Evolutionary conservation across 2,888 invertebrate species (phyloP).

Genomic region (Callosobruchus maculatus): DNA sequence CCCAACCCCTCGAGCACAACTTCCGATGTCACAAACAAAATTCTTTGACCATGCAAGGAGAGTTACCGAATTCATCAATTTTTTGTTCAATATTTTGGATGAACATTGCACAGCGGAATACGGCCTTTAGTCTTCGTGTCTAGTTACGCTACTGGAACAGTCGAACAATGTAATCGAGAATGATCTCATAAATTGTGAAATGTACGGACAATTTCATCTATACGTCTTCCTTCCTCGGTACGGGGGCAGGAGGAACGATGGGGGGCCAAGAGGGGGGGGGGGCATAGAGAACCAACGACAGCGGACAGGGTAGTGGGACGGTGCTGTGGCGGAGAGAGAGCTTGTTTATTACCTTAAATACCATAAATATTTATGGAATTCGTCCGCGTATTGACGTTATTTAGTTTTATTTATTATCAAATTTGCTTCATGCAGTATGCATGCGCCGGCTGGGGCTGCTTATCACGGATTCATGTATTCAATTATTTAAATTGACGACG

Average conservation of each 20-base stretch:
- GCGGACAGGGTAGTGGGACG: neutral
- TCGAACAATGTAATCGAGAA: constrained; percentile 25
- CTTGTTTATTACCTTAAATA: constrained; percentile 42
- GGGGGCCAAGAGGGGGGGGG: no score
- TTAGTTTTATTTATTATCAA: constrained; percentile 52
- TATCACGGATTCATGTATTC: constrained; percentile 52
- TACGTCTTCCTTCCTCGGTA: neutral
- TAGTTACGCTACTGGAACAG: neutral
- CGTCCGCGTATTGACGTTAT: constrained; percentile 43
- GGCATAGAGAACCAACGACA: neutral
- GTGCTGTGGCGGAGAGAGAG: neutral
- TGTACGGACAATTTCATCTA: constrained; percentile 23
- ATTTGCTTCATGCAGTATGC: constrained; percentile 51
- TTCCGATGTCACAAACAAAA: no score
- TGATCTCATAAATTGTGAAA: constrained; percentile 31
- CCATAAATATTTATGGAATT: constrained; percentile 47
- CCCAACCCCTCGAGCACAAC: no score
- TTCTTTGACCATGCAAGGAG: no score
- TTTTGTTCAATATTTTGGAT: no score
- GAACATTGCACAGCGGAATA: no score
- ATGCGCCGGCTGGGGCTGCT: constrained; percentile 37
- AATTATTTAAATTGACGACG: constrained; percentile 50
- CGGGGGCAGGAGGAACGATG: neutral
- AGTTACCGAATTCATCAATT: no score
- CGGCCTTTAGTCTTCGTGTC: neutral